Evolutionary conservation across 2,888 invertebrate species (phyloP).

Genomic region (Lasioglossum marginatum): DNA sequence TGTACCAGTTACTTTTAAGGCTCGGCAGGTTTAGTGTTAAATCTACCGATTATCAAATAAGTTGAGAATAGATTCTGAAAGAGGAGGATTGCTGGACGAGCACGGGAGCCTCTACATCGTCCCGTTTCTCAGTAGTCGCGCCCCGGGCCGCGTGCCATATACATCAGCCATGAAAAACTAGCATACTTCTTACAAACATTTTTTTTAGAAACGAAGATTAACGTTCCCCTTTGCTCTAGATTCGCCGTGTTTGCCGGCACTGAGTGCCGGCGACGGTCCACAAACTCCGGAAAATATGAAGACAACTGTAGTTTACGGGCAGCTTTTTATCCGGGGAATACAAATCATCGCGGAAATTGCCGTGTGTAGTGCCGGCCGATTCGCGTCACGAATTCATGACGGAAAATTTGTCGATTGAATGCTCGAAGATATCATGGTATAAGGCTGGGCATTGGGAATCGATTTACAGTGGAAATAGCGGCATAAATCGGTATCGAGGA

Average conservation of each 20-base stretch:
- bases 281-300: slow-evolving; percentile 64
- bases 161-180: slow-evolving; percentile 55
- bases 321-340: slow-evolving; percentile 47
- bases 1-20: too few relatives aligned
- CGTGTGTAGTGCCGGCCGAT: slow-evolving; percentile 12
- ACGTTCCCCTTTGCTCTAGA: slow-evolving; percentile 61
- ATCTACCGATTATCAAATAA: background rate
- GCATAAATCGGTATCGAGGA: slow-evolving; percentile 5
- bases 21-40: too few relatives aligned
- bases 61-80: background rate
- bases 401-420: background rate
- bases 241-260: slow-evolving; percentile 48
- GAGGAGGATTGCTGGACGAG: background rate
- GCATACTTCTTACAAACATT: slow-evolving; percentile 64
- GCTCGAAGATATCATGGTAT: background rate
- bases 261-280: slow-evolving; percentile 47
- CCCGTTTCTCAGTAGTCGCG: slow-evolving; percentile 31
- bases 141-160: slow-evolving; percentile 40
- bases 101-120: background rate
- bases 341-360: slow-evolving; percentile 61
- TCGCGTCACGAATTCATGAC: background rate
- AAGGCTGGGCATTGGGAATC: background rate
- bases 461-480: background rate
- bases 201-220: slow-evolving; percentile 68
- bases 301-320: slow-evolving; percentile 57